These are phyloP conservation scores for Trachymyrmex cornetzi DNA, from an alignment of 1,140 invertebrate species.

Conservation along the genomic window DNA sequence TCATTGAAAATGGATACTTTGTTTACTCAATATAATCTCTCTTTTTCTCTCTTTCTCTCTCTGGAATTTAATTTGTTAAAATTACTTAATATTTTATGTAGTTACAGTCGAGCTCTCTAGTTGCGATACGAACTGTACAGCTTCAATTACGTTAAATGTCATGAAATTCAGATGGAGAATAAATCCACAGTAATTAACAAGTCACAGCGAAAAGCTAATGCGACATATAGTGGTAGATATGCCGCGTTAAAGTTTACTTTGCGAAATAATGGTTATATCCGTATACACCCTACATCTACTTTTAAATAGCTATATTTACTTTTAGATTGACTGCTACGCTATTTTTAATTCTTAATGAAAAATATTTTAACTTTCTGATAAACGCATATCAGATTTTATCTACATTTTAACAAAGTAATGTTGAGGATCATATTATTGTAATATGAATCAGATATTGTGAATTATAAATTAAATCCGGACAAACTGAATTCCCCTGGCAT, in stretches of 20 bases:
- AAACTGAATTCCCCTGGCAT: background rate
- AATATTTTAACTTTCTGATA: background rate
- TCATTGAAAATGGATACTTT: background rate
- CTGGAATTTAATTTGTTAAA: background rate
- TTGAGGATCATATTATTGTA: background rate
- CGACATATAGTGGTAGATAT: background rate
- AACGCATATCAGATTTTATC: background rate
- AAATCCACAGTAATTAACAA: constrained; percentile 41
- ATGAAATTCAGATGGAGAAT: constrained; percentile 21
- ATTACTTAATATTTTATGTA: constrained; percentile 28
- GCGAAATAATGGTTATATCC: background rate
- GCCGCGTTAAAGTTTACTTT: constrained; percentile 12
- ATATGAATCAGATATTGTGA: background rate
- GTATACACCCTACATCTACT: background rate
- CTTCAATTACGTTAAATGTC: constrained; percentile 38
- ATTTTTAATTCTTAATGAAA: background rate
- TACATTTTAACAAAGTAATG: constrained; percentile 19
- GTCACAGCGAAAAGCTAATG: constrained; percentile 17
- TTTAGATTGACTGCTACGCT: background rate
- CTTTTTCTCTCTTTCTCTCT: too few relatives aligned
- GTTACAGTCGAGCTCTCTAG: background rate
- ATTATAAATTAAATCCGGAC: background rate
- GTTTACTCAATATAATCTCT: background rate
- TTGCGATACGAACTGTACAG: background rate
- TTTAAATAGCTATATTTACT: constrained; percentile 23